Evolutionary conservation across 2,888 invertebrate genomes (phyloP), one percentile per base, ranked within the genome.

Genomic region (Emmelina monodactyla): DNA sequence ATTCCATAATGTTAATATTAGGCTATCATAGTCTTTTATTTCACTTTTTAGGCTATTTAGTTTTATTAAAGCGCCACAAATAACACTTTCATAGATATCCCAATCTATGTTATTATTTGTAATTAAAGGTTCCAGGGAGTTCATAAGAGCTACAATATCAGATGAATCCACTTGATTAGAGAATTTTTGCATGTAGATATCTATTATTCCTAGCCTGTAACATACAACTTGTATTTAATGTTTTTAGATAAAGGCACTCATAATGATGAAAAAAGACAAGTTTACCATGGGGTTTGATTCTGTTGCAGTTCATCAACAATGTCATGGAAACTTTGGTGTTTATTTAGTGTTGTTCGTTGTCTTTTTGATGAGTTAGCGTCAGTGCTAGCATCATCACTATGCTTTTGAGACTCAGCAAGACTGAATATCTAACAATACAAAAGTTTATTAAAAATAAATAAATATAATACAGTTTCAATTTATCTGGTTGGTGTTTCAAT

Each of bases 271-370:
- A n/a, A n/a, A n/a, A n/a, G n/a, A 19, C 19, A 7, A 25, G 11
- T 11, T 25, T 55, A 79, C 80, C 80, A 80, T 28, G 75, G 71
- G 16, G 63, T 38, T 43, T 51, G 56, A 51, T 70, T 67, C 16
- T 55, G 54, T 14, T 58, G 56, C 12, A 79, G 44, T 43, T 75
- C 70, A 15, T 62, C 56, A 30, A 75, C 45, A 15, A 79, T 42
- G 41, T 79, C 73, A 16, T 43, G 39, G 42, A 79, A 70, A 6
- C 54, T 55, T 48, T 58, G 65, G 31, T 61, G 61, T 41, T 61
- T 72, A 44, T 66, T 69, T 14, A 58, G 50, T 31, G 49, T 51
- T 16, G 62, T 31, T 48, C 54, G 67, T 28, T 56, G 55, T 37
- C 58, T 62, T 44, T 79, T 79, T 11, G 62, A 47, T 5, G 52